Evolutionary conservation across 2,797 vertebrate genomes (phyloP).

Genomic region (Rousettus madagascariensis): DNA sequence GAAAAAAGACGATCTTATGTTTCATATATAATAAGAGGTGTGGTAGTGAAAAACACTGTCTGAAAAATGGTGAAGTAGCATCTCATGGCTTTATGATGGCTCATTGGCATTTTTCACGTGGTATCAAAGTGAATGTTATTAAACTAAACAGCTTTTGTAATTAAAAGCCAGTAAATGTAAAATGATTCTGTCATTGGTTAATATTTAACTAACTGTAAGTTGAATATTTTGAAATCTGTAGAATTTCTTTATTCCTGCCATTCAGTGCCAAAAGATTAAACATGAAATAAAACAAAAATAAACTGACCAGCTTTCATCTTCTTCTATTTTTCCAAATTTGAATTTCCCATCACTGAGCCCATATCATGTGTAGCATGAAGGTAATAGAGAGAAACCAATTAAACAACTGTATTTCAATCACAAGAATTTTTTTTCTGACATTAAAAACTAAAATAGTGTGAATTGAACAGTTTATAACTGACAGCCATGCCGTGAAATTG

Average conservation of each 20-base stretch:
- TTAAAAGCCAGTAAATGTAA: not conserved
- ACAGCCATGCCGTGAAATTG: constrained; percentile 76
- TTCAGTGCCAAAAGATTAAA: not conserved
- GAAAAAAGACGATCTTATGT: not conserved
- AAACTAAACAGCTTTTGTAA: not conserved
- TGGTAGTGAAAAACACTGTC: not conserved
- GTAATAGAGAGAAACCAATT: constrained; percentile 80
- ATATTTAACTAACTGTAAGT: not conserved
- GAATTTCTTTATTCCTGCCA: not conserved
- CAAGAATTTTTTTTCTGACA: constrained; percentile 73
- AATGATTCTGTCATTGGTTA: not conserved
- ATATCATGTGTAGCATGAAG: constrained; percentile 63
- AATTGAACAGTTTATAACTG: constrained; percentile 78
- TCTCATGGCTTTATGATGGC: not conserved
- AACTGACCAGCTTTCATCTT: constrained; percentile 53
- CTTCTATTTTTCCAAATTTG: constrained; percentile 60
- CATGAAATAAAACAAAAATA: constrained; percentile 59
- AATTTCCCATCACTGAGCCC: constrained; percentile 28
- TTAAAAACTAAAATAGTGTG: constrained; percentile 74
- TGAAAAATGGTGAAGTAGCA: not conserved
- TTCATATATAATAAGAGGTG: not conserved
- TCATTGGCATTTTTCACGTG: not conserved
- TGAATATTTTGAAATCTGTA: not conserved
- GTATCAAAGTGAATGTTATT: not conserved
- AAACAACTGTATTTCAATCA: constrained; percentile 80